Evolutionary conservation across 2,888 invertebrate species (phyloP), one percentile per base, ranked within the genome.

Genomic region (Lycophotia porphyrea): DNA sequence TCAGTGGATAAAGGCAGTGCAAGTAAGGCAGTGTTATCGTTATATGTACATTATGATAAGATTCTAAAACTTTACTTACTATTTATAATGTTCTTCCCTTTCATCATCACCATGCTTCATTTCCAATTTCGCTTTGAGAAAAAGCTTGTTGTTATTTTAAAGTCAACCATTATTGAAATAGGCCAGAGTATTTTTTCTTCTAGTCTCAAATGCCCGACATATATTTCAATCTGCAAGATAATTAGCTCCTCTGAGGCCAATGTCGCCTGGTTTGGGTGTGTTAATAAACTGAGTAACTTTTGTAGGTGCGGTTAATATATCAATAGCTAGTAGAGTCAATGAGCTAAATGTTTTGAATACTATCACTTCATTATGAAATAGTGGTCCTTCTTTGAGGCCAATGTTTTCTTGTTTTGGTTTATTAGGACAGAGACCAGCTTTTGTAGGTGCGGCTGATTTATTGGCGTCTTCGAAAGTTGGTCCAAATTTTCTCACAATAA

Each of bases 371-470:
- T 60, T 44, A 39, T 71, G 67, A 67, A 67, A 67, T 72, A 27
- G n/a, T 52, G 9, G 34, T 72, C 11, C 44, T 67, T 24, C 15
- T 67, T 84, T 83, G 67, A 52, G 78, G 78, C 64, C 68, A 68
- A 52, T 65, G 31, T 65, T 58, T 49, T 39, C 78, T 65, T 60
- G 64, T 58, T 82, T 65, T 76, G 39, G 55, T 58, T 55, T 61
- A 58, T 66, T 61, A 81, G 21, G 36, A 44, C 42, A 49, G n/a
- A 36, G 5, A 82, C n/a, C 60, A 64, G 58, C 8, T 64, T 60
- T 52, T 47, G 34, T 39, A 78, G 78, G 49, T 44, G 79, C 21
- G 64, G 69, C 34, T 69, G 58, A 78, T 82, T 82, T 65, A 82
- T 78, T 24, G 13, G 0, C 15, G 7, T 36, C 36, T 82, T 42